phyloP scores from a whole-genome alignment of 2,797 vertebrate genomes.

The Microctenopoma steveboyesi region DNA sequence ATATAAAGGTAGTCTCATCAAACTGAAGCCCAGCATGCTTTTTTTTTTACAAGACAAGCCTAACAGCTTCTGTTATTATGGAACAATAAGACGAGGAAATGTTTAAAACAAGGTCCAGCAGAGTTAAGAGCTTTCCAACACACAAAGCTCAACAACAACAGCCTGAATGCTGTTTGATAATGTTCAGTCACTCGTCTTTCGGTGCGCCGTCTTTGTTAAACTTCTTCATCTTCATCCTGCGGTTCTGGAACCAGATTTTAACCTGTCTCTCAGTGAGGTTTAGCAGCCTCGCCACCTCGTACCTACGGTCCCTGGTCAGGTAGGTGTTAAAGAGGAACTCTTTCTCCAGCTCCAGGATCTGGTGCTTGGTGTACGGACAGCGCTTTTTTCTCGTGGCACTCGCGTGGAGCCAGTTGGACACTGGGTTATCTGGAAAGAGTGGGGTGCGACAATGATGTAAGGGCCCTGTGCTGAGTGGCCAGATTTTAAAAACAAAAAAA shows the following conservation, averaged over 20 bases:
- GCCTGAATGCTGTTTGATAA: conserved; percentile 35
- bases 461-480: conserved; percentile 47
- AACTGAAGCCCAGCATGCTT: conserved; percentile 80
- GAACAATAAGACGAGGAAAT: conserved; percentile 74
- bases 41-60: conserved; percentile 69
- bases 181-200: conserved; percentile 82
- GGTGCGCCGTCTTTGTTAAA: conserved; percentile 93
- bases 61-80: conserved; percentile 66
- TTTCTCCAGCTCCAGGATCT: conserved; percentile 96
- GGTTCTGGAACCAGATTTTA: conserved; percentile 99
- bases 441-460: conserved; percentile 61
- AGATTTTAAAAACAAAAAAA: conserved; percentile 14
- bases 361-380: conserved; percentile 95
- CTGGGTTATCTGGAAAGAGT: conserved; percentile 89
- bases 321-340: conserved; percentile 98
- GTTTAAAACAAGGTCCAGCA: conserved; percentile 73
- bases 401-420: conserved; percentile 96
- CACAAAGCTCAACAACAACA: conserved; percentile 49
- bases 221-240: conserved; percentile 99
- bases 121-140: conserved; percentile 57
- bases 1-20: conserved; percentile 81
- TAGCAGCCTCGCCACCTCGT: conserved; percentile 93
- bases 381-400: conserved; percentile 96
- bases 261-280: conserved; percentile 98
- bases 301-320: conserved; percentile 96